Evolutionary conservation across 2,888 invertebrate species (phyloP).

Genomic region (Phasia obesa): DNA sequence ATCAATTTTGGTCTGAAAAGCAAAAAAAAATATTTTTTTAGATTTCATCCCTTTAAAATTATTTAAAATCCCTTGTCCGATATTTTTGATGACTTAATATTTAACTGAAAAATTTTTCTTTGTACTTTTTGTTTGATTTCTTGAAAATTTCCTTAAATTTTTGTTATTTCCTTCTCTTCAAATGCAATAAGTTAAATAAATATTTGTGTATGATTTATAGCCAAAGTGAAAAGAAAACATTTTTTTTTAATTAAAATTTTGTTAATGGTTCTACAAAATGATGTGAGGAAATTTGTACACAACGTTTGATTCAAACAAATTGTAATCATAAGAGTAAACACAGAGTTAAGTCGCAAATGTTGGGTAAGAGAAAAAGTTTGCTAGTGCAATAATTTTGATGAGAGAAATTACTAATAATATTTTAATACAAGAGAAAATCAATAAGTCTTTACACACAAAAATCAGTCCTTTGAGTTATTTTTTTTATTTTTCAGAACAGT

Average conservation of each 20-base stretch:
- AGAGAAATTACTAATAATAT: too few species aligned
- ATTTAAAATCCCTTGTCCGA: background rate
- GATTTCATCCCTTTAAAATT: background rate
- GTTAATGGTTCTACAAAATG: background rate
- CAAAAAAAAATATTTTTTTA: too few species aligned
- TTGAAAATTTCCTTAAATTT: background rate
- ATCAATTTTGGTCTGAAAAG: too few species aligned
- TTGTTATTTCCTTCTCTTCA: background rate
- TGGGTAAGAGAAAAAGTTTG: slow-evolving; percentile 2
- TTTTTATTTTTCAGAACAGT: too few species aligned
- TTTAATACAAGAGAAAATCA: too few species aligned
- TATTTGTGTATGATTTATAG: slow-evolving; percentile 9
- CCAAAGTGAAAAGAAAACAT: slow-evolving; percentile 10
- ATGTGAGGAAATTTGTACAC: background rate
- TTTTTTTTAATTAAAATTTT: slow-evolving; percentile 15
- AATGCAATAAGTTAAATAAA: slow-evolving; percentile 10
- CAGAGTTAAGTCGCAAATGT: background rate
- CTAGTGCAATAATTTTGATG: background rate
- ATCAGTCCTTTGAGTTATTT: too few species aligned
- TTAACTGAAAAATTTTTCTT: background rate
- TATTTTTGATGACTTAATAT: background rate
- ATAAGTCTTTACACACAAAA: too few species aligned
- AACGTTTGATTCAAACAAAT: slow-evolving; percentile 25
- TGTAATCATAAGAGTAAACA: background rate
- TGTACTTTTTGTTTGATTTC: background rate